A percentile compares a stretch with the other conserved stretches of the same genome.
Conservation (phyloP, 2,113 vertebrate genomes). For the Panurus biarmicus region DNA sequence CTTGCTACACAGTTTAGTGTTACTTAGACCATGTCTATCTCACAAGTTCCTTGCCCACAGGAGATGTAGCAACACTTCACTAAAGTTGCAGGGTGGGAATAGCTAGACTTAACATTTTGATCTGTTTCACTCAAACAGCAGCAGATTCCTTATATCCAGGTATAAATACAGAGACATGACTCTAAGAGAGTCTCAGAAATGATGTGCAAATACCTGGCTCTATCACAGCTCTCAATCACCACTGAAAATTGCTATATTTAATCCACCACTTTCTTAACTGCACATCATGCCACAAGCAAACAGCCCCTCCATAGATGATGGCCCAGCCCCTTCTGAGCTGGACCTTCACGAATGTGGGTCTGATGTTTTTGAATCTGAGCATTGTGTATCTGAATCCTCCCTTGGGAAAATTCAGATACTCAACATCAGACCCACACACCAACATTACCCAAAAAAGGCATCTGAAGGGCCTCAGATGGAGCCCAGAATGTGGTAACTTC, state of each 20-base stretch:
- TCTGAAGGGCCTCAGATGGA: neutral
- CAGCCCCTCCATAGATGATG: accelerated
- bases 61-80: neutral
- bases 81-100: neutral
- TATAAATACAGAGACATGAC: neutral
- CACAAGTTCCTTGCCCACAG: neutral
- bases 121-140: neutral
- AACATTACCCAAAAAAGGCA: neutral
- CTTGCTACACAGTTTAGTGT: neutral
- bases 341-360: accelerated
- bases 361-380: too few species aligned
- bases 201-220: neutral
- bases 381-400: too few species aligned
- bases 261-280: neutral
- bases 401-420: too few species aligned
- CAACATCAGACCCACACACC: too few species aligned
- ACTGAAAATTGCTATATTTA: neutral
- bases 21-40: neutral
- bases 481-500: neutral
- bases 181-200: neutral
- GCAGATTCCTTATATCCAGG: neutral
- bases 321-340: neutral
- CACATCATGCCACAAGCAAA: accelerated
- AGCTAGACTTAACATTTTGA: neutral
- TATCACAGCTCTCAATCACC: neutral